phyloP scores from a whole-genome alignment of 1,140 invertebrate genomes.

The Microplitis mediator region DNA sequence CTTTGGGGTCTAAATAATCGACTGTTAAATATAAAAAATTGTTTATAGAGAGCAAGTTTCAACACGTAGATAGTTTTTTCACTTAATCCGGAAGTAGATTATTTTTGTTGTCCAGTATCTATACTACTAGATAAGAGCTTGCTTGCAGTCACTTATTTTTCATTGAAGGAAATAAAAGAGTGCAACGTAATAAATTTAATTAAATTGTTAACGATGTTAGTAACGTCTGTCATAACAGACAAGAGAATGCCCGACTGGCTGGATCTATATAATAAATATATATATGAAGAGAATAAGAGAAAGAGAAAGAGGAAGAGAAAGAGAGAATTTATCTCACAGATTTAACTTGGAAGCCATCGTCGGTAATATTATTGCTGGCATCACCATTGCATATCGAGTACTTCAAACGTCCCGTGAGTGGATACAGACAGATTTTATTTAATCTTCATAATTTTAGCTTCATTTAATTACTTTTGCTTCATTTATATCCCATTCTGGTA shows the following conservation, averaged over 20 bases:
- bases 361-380: background rate
- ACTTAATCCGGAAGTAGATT: too few relatives aligned
- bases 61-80: too few relatives aligned
- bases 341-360: background rate
- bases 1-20: too few relatives aligned
- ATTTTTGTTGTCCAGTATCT: too few relatives aligned
- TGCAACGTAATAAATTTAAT: slow-evolving; percentile 21
- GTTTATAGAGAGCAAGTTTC: too few relatives aligned
- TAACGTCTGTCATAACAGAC: slow-evolving; percentile 1
- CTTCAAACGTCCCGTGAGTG: background rate
- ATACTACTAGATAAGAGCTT: too few relatives aligned
- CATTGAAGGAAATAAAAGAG: background rate
- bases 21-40: too few relatives aligned
- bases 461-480: too few relatives aligned
- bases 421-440: background rate
- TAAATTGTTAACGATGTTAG: slow-evolving; percentile 28
- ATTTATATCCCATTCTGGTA: too few relatives aligned
- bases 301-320: background rate
- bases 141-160: background rate
- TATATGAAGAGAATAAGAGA: background rate
- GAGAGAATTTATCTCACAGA: background rate
- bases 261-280: background rate
- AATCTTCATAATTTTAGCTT: background rate
- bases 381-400: background rate
- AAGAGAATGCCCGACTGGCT: background rate